phyloP scores from a whole-genome alignment of 2,888 invertebrate species.

The Sialis lutaria region DNA sequence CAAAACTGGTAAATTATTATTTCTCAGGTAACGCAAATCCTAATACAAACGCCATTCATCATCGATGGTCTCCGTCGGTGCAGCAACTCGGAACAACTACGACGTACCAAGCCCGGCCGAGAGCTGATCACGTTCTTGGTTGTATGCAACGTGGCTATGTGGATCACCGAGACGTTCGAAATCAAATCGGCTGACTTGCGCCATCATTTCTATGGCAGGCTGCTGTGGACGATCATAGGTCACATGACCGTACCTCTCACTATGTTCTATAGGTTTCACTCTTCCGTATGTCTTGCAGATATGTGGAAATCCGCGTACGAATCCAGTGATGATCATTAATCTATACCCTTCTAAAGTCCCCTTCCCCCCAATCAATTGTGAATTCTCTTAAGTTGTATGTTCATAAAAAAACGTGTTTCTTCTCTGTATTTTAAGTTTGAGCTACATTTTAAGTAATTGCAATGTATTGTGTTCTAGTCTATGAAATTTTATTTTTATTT shows the following conservation, averaged over 20 bases:
- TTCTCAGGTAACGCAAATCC: constrained; percentile 46
- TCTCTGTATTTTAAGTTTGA: too few relatives aligned
- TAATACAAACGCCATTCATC: constrained; percentile 56
- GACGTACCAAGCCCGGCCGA: constrained; percentile 51
- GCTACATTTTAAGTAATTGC: too few relatives aligned
- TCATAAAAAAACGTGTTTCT: too few relatives aligned
- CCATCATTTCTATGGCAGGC: constrained; percentile 50
- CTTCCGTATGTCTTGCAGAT: constrained; percentile 60
- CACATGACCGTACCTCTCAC: constrained; percentile 56
- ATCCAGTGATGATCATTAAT: constrained; percentile 31
- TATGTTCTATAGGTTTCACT: constrained; percentile 64
- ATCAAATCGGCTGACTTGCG: constrained; percentile 36
- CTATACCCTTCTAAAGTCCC: constrained; percentile 26
- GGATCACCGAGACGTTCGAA: constrained; percentile 58
- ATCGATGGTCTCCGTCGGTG: constrained; percentile 59
- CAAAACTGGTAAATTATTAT: background rate
- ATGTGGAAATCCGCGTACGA: constrained; percentile 64
- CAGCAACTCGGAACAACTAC: constrained; percentile 42
- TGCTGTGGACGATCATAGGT: constrained; percentile 52
- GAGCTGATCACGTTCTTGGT: constrained; percentile 60
- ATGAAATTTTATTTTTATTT: too few relatives aligned
- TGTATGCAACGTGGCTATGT: constrained; percentile 58
- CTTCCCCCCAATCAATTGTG: too few relatives aligned
- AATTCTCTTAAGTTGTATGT: too few relatives aligned
- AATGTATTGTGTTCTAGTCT: too few relatives aligned